These are phyloP conservation scores for Eudorcas thomsonii DNA, from an alignment of 2,113 vertebrate species.

Conservation along the genomic window DNA sequence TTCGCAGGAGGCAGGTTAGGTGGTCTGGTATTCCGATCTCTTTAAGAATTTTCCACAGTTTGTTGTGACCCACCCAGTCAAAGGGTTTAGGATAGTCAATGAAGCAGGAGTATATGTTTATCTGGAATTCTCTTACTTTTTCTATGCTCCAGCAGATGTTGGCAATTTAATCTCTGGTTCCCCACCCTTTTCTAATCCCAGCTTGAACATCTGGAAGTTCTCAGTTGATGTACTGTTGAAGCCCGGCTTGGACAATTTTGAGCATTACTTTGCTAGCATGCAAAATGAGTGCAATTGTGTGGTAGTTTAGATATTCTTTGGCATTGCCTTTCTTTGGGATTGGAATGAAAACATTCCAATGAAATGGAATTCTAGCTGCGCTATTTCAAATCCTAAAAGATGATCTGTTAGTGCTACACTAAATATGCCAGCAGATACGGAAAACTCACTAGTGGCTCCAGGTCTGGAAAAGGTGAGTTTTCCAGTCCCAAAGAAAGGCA, in stretches of 20 bases:
- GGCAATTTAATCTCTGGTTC: background rate
- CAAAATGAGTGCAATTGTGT: background rate
- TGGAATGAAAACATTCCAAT: background rate
- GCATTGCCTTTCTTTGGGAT: background rate
- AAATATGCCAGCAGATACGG: background rate
- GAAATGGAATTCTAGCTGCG: background rate
- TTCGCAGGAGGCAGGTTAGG: background rate
- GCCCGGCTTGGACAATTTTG: background rate
- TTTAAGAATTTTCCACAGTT: background rate
- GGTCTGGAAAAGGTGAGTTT: background rate
- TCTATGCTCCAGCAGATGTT: background rate
- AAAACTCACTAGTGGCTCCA: background rate
- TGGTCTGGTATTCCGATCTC: background rate
- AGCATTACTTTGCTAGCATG: background rate
- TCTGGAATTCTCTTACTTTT: background rate
- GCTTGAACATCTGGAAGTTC: background rate
- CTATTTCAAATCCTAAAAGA: background rate
- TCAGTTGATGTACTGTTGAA: background rate
- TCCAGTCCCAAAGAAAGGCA: background rate
- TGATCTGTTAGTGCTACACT: background rate
- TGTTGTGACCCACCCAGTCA: background rate
- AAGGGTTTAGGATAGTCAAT: background rate
- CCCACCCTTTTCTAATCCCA: background rate
- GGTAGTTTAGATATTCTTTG: background rate
- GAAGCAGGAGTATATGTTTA: background rate